These are phyloP conservation scores for Creontiades dilutus DNA, from an alignment of 2,888 invertebrate species.

Conservation along the genomic window DNA sequence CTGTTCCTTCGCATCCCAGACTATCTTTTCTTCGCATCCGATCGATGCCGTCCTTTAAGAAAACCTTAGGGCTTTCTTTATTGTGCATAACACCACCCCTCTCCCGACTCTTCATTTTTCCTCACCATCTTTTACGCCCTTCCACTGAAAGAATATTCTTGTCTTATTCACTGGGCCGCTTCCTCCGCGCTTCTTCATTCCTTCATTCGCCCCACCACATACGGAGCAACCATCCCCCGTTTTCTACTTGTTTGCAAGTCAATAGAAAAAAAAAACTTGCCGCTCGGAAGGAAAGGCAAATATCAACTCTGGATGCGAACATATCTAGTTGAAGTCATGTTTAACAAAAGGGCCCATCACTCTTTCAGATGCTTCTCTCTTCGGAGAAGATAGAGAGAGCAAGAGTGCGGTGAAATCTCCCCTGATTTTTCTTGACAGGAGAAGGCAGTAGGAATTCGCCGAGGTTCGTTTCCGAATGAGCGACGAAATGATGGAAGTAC, in stretches of 20 bases:
- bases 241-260: constrained; percentile 62
- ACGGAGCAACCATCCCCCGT: not conserved
- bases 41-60: constrained; percentile 43
- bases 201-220: not conserved
- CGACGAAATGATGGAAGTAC: not conserved
- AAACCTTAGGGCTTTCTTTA: constrained; percentile 40
- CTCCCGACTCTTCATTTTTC: not conserved
- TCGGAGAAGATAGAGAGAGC: not conserved
- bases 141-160: constrained; percentile 50
- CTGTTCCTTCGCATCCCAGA: constrained; percentile 37
- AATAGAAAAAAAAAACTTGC: constrained; percentile 32
- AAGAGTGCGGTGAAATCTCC: not conserved
- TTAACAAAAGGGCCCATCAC: constrained; percentile 67
- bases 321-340: constrained; percentile 61
- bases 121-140: constrained; percentile 30
- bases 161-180: constrained; percentile 45
- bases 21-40: constrained; percentile 47
- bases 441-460: not conserved
- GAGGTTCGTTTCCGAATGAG: not conserved
- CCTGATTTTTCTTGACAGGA: constrained; percentile 10
- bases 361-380: constrained; percentile 9
- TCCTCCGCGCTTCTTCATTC: constrained; percentile 17
- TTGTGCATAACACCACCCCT: constrained; percentile 34
- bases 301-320: constrained; percentile 50
- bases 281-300: constrained; percentile 50